Conservation (phyloP, 2,888 invertebrate genomes). For the Anthoptus insignis region DNA sequence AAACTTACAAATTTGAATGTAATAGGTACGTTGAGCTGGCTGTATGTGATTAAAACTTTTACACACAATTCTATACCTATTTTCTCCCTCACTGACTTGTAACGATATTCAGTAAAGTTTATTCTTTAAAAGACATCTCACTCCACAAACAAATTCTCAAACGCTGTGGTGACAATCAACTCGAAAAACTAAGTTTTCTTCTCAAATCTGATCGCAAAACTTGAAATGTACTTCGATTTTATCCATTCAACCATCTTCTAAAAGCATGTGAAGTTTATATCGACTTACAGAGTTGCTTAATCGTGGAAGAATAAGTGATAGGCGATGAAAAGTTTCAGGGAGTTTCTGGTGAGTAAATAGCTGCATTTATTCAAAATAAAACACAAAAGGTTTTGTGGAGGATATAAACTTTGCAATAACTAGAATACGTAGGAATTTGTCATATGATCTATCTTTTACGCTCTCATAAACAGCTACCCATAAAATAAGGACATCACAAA, state of each 20-base stretch:
- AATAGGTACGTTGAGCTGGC: neutral
- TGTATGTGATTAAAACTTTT: slow-evolving; percentile 12
- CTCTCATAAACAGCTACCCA: too few relatives aligned
- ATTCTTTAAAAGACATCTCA: slow-evolving; percentile 26
- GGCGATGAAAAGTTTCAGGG: neutral
- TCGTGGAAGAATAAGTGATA: slow-evolving; percentile 1
- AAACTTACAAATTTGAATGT: neutral
- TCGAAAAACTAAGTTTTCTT: slow-evolving; percentile 20
- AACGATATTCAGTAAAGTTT: slow-evolving; percentile 23
- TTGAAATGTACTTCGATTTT: slow-evolving; percentile 10
- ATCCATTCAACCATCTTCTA: slow-evolving; percentile 10
- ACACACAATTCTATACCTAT: neutral
- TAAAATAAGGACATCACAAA: too few relatives aligned
- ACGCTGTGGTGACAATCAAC: slow-evolving; percentile 25
- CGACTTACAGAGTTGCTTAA: slow-evolving; percentile 3
- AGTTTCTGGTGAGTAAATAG: neutral
- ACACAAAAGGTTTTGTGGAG: neutral
- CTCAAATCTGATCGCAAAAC: slow-evolving; percentile 24
- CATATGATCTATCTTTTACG: too few relatives aligned
- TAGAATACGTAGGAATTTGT: too few relatives aligned
- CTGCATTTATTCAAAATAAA: neutral
- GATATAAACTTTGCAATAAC: too few relatives aligned
- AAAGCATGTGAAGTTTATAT: slow-evolving; percentile 10
- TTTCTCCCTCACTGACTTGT: neutral
- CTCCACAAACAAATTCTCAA: slow-evolving; percentile 24